Evolutionary conservation across 2,888 invertebrate species (phyloP).

Genomic region (Pseudanteris insignis): DNA sequence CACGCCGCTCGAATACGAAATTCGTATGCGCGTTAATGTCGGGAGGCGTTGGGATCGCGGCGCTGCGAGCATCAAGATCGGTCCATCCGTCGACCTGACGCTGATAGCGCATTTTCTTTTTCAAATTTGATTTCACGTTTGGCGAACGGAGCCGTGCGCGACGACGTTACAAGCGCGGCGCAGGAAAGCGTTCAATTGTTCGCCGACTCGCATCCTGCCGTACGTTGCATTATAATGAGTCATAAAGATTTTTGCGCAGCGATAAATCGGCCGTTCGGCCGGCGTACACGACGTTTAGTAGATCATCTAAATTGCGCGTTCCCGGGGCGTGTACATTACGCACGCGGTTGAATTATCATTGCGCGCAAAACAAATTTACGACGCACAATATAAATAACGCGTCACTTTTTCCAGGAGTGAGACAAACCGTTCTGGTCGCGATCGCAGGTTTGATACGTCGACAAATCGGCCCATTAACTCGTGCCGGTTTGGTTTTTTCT

Average conservation of each 20-base stretch:
- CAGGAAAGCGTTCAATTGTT: conserved; percentile 47
- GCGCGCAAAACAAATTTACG: conserved; percentile 29
- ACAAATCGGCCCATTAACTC: conserved; percentile 21
- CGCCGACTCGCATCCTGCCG: conserved; percentile 41
- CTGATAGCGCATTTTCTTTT: too few species aligned
- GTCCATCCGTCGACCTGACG: conserved; percentile 38
- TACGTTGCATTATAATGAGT: conserved; percentile 44
- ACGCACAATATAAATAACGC: conserved; percentile 32
- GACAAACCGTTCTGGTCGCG: conserved; percentile 23
- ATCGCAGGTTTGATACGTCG: conserved; percentile 18
- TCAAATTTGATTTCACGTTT: conserved; percentile 41
- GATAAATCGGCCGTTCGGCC: conserved; percentile 55
- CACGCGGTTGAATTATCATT: conserved; percentile 25
- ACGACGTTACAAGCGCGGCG: conserved; percentile 37
- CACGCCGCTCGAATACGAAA: too few species aligned
- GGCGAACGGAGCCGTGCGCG: conserved; percentile 36
- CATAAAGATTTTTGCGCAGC: conserved; percentile 53
- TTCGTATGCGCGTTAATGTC: background rate
- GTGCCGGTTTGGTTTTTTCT: too few species aligned
- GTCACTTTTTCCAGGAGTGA: conserved; percentile 27
- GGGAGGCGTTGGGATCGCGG: conserved; percentile 34
- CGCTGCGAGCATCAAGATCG: conserved; percentile 33
- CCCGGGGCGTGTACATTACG: conserved; percentile 36
- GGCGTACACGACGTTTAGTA: conserved; percentile 53
- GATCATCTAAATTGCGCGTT: conserved; percentile 50